Percentiles rank a stretch among this genome's conserved stretches.
These are phyloP conservation scores for Amblyjoppa proteus DNA, from an alignment of 2,888 invertebrate genomes.

Conservation along the genomic window DNA sequence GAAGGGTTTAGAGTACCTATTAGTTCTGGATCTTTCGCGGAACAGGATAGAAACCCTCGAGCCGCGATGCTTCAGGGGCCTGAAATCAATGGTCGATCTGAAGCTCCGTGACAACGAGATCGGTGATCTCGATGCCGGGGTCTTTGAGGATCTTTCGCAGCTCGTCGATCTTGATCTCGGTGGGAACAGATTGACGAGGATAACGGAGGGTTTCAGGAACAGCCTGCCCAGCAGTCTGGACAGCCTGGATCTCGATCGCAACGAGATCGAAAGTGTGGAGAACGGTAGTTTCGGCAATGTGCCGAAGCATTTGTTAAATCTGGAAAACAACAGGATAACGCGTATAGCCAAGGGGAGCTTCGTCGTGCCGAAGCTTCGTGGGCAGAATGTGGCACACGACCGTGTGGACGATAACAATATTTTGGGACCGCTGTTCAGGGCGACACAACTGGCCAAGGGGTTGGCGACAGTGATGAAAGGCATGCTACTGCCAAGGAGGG, in stretches of 20 bases:
- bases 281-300: conserved; percentile 81
- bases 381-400: conserved; percentile 85
- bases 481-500: too few species aligned
- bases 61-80: conserved; percentile 5
- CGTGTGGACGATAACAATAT: conserved; percentile 10
- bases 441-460: conserved; percentile 3
- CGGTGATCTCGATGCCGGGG: conserved; percentile 78
- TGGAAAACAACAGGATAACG: conserved; percentile 41
- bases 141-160: conserved; percentile 82
- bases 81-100: conserved; percentile 75
- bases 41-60: conserved; percentile 62
- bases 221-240: conserved; percentile 80
- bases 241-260: conserved; percentile 83
- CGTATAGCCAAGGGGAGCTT: conserved; percentile 38
- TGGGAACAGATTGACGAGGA: conserved; percentile 81
- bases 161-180: conserved; percentile 84
- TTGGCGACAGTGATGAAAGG: too few species aligned
- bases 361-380: conserved; percentile 18
- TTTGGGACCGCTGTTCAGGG: conserved; percentile 2
- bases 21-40: conserved; percentile 59
- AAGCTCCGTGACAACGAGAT: conserved; percentile 81
- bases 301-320: conserved; percentile 23
- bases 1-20: conserved; percentile 55
- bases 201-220: conserved; percentile 81
- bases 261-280: conserved; percentile 82